Base-by-base conservation (phyloP, 1,140 invertebrate species). In the Paraescarpia echinospica region DNA sequence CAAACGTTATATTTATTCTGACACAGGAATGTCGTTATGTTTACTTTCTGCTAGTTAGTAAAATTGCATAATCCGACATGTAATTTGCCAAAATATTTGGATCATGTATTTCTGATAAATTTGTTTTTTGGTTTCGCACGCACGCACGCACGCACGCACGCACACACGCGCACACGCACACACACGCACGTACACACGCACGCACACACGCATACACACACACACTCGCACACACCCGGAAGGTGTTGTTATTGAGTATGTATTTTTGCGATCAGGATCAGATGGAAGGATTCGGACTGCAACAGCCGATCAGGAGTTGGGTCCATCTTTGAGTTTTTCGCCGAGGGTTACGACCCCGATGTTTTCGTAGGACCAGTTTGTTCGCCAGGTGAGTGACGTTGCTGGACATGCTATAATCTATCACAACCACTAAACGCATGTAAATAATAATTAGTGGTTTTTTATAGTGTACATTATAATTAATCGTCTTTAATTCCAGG, bases 301-400 rank as follows among this genome's bases (percentile, higher is more conserved):
- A 91, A 51, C 91, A 48, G 35, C n/a, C 34, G 41, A 51, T 35
- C 41, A 33, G 91, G 34, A 18, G 91, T 91, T 33, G 91, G 91
- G 34, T 34, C 34, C 8, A 91, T 91, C 33, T 91, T 91, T n/a
- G 34, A 91, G 91, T 59, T 91, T 22, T 51, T 91, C 48, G 1
- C 34, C 48, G 35, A 91, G 34, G 41, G 34, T 12, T 91, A 51
- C n/a, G 89, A 35, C 33, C 95, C 95, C 14, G 94, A 96, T 92
- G 92, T 96, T 12, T 94, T 96, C 89, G 92, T 95, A 0, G 95
- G 95, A 41, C 95, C 95, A 12, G 94, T 95, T 77, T 96, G 95
- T 92, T 95, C 95, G 9, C 93, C 92, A 91, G 95, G 95, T 95
- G 93, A 93, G 93, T 91, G 8, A 48, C 6, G 59, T 27, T 41